phyloP scores from a whole-genome alignment of 2,113 vertebrate genomes.

The Platanista minor region DNA sequence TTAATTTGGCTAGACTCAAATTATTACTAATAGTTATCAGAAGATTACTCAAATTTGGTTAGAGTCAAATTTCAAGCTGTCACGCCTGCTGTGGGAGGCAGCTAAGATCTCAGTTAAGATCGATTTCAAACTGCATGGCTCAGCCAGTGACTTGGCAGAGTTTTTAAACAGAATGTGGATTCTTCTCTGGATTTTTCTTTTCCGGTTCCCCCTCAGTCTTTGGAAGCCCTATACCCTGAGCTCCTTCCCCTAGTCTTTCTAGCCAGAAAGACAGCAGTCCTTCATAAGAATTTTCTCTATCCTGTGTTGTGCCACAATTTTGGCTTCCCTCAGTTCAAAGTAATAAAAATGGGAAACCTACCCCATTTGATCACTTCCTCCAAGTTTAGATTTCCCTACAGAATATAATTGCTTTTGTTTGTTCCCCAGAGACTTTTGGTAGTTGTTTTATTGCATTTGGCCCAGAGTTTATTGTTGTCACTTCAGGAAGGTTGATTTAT shows the following conservation, averaged over 20 bases:
- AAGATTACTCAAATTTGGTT: background rate
- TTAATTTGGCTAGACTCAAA: background rate
- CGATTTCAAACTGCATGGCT: background rate
- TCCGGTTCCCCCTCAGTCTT: background rate
- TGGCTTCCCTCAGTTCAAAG: background rate
- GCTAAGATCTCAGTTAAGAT: background rate
- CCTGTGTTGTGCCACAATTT: background rate
- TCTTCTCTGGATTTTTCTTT: background rate
- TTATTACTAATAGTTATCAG: background rate
- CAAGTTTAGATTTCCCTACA: background rate
- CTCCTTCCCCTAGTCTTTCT: background rate
- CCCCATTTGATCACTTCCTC: background rate
- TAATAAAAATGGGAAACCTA: background rate
- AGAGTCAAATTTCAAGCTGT: background rate
- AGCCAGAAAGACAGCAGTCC: background rate
- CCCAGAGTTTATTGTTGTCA: background rate
- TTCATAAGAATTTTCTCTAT: background rate
- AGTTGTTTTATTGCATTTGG: background rate
- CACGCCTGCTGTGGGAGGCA: background rate
- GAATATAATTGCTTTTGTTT: background rate
- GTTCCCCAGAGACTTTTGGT: background rate
- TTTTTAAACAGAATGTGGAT: background rate
- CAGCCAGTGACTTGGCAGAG: background rate
- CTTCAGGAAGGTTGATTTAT: background rate
- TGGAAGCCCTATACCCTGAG: background rate